These are phyloP conservation scores for Tenthredo livida DNA, from an alignment of 2,888 invertebrate species.

Conservation along the genomic window DNA sequence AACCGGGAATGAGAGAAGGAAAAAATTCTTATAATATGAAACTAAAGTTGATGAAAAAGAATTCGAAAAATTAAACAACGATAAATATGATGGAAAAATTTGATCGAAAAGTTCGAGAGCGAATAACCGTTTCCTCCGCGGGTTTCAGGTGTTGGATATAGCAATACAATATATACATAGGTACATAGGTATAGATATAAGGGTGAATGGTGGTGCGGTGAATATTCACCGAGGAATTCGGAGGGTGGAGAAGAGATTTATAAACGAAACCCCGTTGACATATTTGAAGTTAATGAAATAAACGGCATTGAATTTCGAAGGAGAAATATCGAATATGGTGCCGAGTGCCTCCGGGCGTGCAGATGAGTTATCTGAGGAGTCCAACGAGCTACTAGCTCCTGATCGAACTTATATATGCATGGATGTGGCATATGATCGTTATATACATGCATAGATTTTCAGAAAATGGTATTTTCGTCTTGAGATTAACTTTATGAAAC, in stretches of 20 bases:
- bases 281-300: slow-evolving; percentile 48
- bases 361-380: not conserved
- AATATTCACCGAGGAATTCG: slow-evolving; percentile 27
- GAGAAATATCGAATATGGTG: not conserved
- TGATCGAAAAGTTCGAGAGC: not conserved
- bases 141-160: not conserved
- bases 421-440: no score
- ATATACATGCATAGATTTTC: no score
- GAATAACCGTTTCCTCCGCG: not conserved
- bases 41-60: no score
- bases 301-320: slow-evolving; percentile 37
- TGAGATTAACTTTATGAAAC: no score
- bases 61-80: not conserved
- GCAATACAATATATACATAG: not conserved
- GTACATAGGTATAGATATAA: not conserved
- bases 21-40: no score
- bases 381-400: not conserved
- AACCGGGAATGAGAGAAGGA: not conserved
- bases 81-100: not conserved
- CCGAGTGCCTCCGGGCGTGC: not conserved
- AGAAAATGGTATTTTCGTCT: no score
- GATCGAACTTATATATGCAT: not conserved
- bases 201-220: not conserved
- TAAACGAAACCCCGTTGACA: slow-evolving; percentile 34
- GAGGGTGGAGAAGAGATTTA: slow-evolving; percentile 2